phyloP scores from a whole-genome alignment of 2,888 invertebrate genomes.

The Kryphioiulus occultus region DNA sequence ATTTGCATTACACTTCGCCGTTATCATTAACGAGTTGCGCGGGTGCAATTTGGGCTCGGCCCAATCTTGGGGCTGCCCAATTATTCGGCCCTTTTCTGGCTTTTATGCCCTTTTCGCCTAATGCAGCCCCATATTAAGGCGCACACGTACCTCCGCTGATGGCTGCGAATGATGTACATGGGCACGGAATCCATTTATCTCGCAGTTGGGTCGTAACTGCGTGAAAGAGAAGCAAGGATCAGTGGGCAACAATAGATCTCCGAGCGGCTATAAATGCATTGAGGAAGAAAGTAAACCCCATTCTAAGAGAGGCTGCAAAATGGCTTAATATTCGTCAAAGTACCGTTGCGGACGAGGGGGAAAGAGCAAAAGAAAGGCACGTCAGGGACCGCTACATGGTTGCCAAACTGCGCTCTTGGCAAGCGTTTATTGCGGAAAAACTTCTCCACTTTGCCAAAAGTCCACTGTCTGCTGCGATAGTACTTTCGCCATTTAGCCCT shows the following conservation, averaged over 20 bases:
- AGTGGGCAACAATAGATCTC: slow-evolving; percentile 41
- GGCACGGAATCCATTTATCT: slow-evolving; percentile 42
- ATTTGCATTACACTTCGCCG: background rate
- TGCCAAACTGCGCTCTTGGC: background rate
- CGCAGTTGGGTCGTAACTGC: slow-evolving; percentile 22
- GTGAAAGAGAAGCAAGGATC: slow-evolving; percentile 24
- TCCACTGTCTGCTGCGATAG: background rate
- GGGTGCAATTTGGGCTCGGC: background rate
- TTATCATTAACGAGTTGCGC: background rate
- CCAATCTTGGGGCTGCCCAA: background rate
- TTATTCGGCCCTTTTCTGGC: background rate
- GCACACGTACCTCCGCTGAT: background rate
- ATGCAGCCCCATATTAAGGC: background rate
- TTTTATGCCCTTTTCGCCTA: background rate
- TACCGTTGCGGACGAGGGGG: background rate
- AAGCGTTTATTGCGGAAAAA: background rate
- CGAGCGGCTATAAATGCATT: slow-evolving; percentile 20
- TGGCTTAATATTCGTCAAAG: slow-evolving; percentile 19
- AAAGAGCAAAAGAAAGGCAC: background rate
- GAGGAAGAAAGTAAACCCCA: background rate
- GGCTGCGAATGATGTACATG: slow-evolving; percentile 5
- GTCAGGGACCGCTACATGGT: background rate
- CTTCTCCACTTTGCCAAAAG: background rate
- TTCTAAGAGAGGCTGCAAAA: slow-evolving; percentile 32
- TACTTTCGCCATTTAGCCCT: background rate